Percentiles rank a stretch among this genome's conserved stretches.
Conservation (phyloP, 2,113 vertebrate genomes). For the Toxostoma redivivum region DNA sequence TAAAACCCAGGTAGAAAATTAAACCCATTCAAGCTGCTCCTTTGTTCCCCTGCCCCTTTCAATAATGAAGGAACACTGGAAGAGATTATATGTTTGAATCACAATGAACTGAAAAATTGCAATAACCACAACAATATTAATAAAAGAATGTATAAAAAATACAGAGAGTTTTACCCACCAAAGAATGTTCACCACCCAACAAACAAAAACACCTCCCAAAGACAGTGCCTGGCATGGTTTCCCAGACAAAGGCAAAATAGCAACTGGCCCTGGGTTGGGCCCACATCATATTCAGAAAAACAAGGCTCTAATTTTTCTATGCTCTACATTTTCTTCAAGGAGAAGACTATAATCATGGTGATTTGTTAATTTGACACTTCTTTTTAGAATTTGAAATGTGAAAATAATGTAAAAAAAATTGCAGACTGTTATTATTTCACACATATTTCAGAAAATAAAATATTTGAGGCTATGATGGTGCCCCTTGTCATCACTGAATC, state of each 20-base stretch:
- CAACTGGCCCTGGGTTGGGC: neutral
- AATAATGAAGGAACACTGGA: neutral
- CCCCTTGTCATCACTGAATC: neutral
- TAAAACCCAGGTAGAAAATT: neutral
- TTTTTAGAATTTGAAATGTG: neutral
- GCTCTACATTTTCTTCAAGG: neutral
- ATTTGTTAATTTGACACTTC: neutral
- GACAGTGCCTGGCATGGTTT: neutral
- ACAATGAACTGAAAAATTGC: neutral
- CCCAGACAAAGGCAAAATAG: neutral
- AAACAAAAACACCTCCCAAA: neutral
- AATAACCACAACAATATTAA: neutral
- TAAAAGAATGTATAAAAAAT: neutral
- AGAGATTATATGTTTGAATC: neutral
- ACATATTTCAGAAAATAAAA: neutral
- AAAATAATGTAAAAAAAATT: neutral
- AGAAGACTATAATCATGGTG: neutral
- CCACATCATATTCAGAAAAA: neutral
- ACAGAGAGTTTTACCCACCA: neutral
- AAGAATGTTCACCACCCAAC: fast-evolving
- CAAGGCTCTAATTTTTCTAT: neutral
- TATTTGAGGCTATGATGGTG: neutral
- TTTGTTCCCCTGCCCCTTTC: neutral
- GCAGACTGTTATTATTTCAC: neutral
- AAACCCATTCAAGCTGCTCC: neutral